phyloP scores from a whole-genome alignment of 2,797 vertebrate genomes.

The Hoplostethus atlanticus region DNA sequence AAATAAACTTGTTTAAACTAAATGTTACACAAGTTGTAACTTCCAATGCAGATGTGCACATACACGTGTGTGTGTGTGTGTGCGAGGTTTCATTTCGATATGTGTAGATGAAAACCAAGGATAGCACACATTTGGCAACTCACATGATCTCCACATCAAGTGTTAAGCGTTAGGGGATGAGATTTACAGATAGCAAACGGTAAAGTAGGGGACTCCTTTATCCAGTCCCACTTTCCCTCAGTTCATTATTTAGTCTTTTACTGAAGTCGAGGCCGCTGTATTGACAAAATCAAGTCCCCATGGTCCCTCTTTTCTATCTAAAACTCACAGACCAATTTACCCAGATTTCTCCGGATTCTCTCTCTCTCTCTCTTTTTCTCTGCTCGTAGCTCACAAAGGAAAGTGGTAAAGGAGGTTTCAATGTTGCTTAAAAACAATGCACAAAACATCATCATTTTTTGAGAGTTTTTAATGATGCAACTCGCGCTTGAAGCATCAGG shows the following conservation, averaged over 20 bases:
- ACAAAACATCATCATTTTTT: no score
- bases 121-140: conserved; percentile 19
- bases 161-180: conserved; percentile 23
- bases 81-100: not conserved
- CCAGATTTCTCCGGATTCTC: conserved; percentile 33
- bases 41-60: not conserved
- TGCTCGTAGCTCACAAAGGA: conserved; percentile 15
- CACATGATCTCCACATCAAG: conserved; percentile 11
- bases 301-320: conserved; percentile 27
- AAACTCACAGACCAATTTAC: conserved; percentile 52
- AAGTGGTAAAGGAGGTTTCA: conserved; percentile 8
- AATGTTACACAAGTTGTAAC: not conserved
- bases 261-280: conserved; percentile 49
- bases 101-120: not conserved
- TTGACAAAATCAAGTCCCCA: conserved; percentile 67
- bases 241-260: conserved; percentile 69
- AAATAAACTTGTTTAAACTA: not conserved
- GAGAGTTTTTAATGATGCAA: no score
- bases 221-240: conserved; percentile 45
- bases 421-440: conserved; percentile 31
- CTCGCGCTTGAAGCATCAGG: no score
- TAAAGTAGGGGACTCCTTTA: conserved; percentile 35
- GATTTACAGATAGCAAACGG: conserved; percentile 11
- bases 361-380: conserved; percentile 13
- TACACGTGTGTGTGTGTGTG: not conserved